phyloP scores from a whole-genome alignment of 2,797 vertebrate genomes.

The Sciaenops ocellatus region DNA sequence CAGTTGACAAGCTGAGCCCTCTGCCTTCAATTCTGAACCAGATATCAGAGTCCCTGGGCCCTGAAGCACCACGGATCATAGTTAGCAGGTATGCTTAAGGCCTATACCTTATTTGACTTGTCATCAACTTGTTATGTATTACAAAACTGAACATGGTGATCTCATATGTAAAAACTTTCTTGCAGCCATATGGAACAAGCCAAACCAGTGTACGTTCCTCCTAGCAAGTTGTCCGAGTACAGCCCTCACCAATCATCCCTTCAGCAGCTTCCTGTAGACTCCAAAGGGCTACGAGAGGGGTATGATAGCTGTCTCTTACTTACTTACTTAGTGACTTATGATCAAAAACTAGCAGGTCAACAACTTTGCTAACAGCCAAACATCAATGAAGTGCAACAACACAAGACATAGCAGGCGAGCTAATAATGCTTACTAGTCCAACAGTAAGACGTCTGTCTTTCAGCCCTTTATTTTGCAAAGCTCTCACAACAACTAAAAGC shows the following conservation, averaged over 20 bases:
- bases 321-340: too few relatives aligned
- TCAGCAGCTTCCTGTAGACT: slow-evolving; percentile 79
- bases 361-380: too few relatives aligned
- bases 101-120: too few relatives aligned
- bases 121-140: not conserved
- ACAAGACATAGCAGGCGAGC: too few relatives aligned
- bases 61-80: slow-evolving; percentile 75
- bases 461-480: too few relatives aligned
- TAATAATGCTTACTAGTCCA: too few relatives aligned
- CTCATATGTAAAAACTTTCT: slow-evolving; percentile 14
- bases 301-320: slow-evolving; percentile 26
- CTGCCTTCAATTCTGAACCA: slow-evolving; percentile 93
- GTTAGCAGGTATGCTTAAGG: slow-evolving; percentile 71
- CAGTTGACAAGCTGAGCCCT: slow-evolving; percentile 88
- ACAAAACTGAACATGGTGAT: not conserved
- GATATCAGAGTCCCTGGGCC: slow-evolving; percentile 85
- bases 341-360: too few relatives aligned
- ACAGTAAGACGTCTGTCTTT: too few relatives aligned
- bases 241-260: slow-evolving; percentile 88
- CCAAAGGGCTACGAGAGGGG: slow-evolving; percentile 66
- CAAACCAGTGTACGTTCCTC: slow-evolving; percentile 88
- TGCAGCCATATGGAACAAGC: slow-evolving; percentile 69
- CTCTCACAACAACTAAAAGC: too few relatives aligned
- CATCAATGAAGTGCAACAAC: too few relatives aligned
- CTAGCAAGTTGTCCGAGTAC: slow-evolving; percentile 88